Percentiles rank a stretch among this genome's conserved stretches.
Evolutionary conservation across 2,888 invertebrate genomes (phyloP).

Genomic region (Diplazon laetatorius): DNA sequence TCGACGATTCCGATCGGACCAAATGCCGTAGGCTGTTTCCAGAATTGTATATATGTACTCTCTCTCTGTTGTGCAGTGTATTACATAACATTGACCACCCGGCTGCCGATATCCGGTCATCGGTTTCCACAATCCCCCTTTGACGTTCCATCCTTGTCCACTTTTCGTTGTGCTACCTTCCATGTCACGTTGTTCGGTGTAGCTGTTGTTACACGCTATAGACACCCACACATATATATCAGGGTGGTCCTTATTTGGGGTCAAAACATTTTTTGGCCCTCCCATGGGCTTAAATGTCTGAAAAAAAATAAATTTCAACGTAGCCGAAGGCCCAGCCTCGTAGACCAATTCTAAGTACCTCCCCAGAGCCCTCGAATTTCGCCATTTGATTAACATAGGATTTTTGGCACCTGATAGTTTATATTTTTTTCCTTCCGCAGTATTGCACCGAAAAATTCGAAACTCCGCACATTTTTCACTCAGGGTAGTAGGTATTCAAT

Average conservation of each 20-base stretch:
- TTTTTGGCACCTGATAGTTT: too few species aligned
- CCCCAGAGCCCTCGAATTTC: too few species aligned
- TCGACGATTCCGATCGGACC: slow-evolving; percentile 51
- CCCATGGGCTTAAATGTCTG: too few species aligned
- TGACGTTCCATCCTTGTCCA: slow-evolving; percentile 43
- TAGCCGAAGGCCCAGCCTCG: too few species aligned
- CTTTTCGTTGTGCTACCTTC: background rate
- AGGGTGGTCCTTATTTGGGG: background rate
- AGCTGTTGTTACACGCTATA: background rate
- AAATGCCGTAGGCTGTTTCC: slow-evolving; percentile 9
- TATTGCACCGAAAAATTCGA: too few species aligned
- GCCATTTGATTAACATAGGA: too few species aligned
- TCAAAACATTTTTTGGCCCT: too few species aligned
- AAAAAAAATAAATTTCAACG: too few species aligned
- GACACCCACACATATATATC: background rate
- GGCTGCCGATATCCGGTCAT: slow-evolving; percentile 53
- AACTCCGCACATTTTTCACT: too few species aligned
- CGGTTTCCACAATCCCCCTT: slow-evolving; percentile 45
- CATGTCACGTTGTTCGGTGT: slow-evolving; percentile 6
- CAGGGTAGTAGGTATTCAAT: too few species aligned
- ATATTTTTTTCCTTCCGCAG: too few species aligned
- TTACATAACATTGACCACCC: slow-evolving; percentile 47
- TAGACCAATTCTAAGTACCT: too few species aligned
- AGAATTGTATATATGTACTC: slow-evolving; percentile 15
- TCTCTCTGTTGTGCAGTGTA: slow-evolving; percentile 10